These are phyloP conservation scores for Drosophila testacea DNA, from an alignment of 2,888 invertebrate genomes.

Conservation along the genomic window DNA sequence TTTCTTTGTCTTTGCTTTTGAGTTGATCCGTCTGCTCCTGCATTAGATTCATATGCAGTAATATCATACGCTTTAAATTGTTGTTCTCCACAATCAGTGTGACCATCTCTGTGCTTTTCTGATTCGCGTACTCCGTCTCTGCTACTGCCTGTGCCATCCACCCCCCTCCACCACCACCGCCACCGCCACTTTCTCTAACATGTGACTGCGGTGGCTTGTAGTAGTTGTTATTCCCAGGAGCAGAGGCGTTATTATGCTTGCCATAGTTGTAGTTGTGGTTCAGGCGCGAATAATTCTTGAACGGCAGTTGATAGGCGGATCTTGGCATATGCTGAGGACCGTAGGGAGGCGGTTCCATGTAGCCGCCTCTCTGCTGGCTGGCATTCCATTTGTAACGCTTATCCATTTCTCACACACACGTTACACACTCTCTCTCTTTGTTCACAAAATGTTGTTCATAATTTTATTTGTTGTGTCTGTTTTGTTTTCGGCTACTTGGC, in stretches of 20 bases:
- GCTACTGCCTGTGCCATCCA: constrained; percentile 19
- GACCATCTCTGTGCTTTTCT: constrained; percentile 69
- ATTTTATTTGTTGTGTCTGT: constrained; percentile 32
- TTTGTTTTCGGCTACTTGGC: constrained; percentile 53
- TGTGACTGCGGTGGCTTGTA: constrained; percentile 35
- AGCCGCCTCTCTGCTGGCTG: constrained; percentile 40
- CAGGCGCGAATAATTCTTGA: constrained; percentile 71
- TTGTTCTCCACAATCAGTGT: constrained; percentile 84
- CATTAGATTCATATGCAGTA: constrained; percentile 94
- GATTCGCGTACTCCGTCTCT: constrained; percentile 6
- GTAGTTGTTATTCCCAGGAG: constrained; percentile 34
- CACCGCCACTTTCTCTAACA: constrained; percentile 21
- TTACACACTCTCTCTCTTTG: constrained; percentile 9
- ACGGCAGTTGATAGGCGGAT: constrained; percentile 32
- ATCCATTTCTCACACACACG: constrained; percentile 56
- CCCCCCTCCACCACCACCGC: constrained; percentile 42
- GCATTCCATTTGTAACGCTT: constrained; percentile 62
- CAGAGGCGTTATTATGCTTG: constrained; percentile 14
- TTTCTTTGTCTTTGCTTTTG: constrained; percentile 91
- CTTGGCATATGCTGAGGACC: constrained; percentile 13
- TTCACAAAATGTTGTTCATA: constrained; percentile 42
- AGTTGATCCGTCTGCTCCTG: constrained; percentile 95
- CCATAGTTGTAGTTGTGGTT: constrained; percentile 61
- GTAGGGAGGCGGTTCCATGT: constrained; percentile 42
- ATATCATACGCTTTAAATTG: constrained; percentile 89